Base-by-base conservation (phyloP, 1,140 invertebrate genomes). In the Micrasema longulum region DNA sequence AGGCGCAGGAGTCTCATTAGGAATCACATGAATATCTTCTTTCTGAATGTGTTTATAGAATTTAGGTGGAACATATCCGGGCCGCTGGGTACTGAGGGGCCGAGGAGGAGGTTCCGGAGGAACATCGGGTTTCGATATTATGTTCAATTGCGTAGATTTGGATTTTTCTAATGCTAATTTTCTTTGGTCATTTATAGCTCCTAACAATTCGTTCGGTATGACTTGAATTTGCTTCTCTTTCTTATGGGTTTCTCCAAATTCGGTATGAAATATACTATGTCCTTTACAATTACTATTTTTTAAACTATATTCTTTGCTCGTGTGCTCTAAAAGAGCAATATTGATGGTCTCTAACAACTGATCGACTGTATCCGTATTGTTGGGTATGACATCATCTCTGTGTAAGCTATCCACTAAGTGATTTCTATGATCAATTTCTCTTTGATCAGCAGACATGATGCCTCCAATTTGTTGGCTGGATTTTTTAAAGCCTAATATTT, bases 81-180 rank as follows among this genome's bases (percentile, higher is more conserved):
- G 75, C 55, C 74, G 74, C 55, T 74, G 72, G 12, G 75, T 71
- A 77, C 69, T 82, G 77, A 75, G 41, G 10, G 80, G 81, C 70
- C 82, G 75, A 18, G 82, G 82, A 70, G 82, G 82, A 12, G 82
- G 82, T 76, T 83, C 81, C 6, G 82, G 82, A 18, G 82, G 80
- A 23, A 82, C 76, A 69, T 83, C 81, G 9, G 53, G 60, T 47
- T 72, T 72, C 64, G 55, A 2, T 4, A 31, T 4, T 31, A 7
- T 31, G 7, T 31, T 31, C 7, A 31, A 31, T 3, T 43, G 16
- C 1, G 18, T 66, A 65, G 20, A 16, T 18, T 52, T 35, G 6
- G 35, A 38, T 38, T 73, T 76, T 41, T 64, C 47, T 74, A 36
- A 14, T 50, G 38, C 22, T 20, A 65, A 45, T 52, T 52, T 77